Base-by-base conservation (phyloP, 2,888 invertebrate genomes). In the Stictocephala bisonia region DNA sequence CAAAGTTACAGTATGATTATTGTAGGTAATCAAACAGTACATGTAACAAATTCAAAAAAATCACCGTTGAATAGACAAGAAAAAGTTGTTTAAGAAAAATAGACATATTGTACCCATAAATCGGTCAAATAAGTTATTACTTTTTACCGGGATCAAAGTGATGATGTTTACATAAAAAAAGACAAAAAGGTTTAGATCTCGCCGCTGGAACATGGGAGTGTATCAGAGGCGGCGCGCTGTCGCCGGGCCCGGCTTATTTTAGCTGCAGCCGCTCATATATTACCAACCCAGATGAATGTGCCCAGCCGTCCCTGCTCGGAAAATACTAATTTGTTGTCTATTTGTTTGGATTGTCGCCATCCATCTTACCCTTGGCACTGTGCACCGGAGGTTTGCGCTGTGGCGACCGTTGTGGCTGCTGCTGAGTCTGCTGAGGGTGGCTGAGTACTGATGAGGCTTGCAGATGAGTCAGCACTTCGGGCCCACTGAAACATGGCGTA, bases 241-340 rank as follows among this genome's bases (percentile, higher is more conserved):
- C n/a, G n/a, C n/a, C n/a, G n/a, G n/a, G n/a, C n/a, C 40, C 35
- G 1, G 60, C 60, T 60, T 56, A 60, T 60, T 60, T 60, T 60
- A 60, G 60, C 60, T 18, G 15, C 35, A 60, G 60, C 40, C n/a
- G 18, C 60, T 60, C 40, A 60, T 60, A 60, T 60, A 60, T 60
- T 60, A 60, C 60, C 40, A 40, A 60, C 60, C 60, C 60, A 60
- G 60, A 60, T 60, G 60, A 35, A 60, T 60, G 60, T 60, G 15
- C 60, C 35, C 22, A 40, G 35, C 60, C 31, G 60, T 29, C 60
- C 60, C 60, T 60, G 60, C 60, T 35, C 60, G 13, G 40, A 60
- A 60, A 60, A 60, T 60, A 60, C 60, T 60, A 60, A 60, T 60
- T 60, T 60, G 60, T 60, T 60, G 60, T 60, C 60, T 60, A 60